Evolutionary conservation across 2,888 invertebrate genomes (phyloP).

Genomic region (Drosophila meridiana): DNA sequence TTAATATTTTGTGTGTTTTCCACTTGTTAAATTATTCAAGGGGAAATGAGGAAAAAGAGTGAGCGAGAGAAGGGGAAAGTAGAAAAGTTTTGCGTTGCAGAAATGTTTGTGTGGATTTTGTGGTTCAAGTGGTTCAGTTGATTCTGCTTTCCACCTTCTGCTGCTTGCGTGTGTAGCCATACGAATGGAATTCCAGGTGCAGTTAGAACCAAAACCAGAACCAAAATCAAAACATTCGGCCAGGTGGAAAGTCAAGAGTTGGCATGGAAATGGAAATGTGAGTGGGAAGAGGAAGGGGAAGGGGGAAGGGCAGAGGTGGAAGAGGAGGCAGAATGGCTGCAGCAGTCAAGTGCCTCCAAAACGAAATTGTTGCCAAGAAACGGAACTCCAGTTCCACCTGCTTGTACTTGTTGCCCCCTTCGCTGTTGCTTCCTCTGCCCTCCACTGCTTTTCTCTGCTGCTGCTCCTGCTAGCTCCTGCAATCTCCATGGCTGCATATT

Average conservation of each 20-base stretch:
- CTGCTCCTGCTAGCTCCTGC: constrained; percentile 1
- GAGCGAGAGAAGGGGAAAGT: neutral
- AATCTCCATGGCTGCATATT: constrained; percentile 52
- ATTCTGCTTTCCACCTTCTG: neutral
- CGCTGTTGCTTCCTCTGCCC: constrained; percentile 2
- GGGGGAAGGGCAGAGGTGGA: constrained; percentile 8
- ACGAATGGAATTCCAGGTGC: constrained; percentile 36
- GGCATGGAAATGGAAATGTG: constrained; percentile 35
- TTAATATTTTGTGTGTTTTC: constrained; percentile 54
- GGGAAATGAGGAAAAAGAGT: constrained; percentile 7
- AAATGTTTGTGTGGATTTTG: constrained; percentile 59
- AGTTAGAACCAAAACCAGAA: constrained; percentile 21
- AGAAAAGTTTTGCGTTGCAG: constrained; percentile 48
- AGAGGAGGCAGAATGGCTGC: constrained; percentile 34
- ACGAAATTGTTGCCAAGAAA: constrained; percentile 79
- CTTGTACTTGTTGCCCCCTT: constrained; percentile 21
- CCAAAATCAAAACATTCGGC: constrained; percentile 24
- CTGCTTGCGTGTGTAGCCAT: constrained; percentile 46
- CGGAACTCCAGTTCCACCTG: constrained; percentile 25
- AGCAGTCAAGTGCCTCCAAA: constrained; percentile 58
- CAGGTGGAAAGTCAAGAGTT: constrained; percentile 42
- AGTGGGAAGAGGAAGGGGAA: constrained; percentile 10
- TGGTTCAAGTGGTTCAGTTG: constrained; percentile 58
- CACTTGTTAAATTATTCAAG: constrained; percentile 54
- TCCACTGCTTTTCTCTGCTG: neutral